These are phyloP conservation scores for Pygoscelis antarcticus DNA, from an alignment of 2,113 vertebrate genomes.

Conservation along the genomic window DNA sequence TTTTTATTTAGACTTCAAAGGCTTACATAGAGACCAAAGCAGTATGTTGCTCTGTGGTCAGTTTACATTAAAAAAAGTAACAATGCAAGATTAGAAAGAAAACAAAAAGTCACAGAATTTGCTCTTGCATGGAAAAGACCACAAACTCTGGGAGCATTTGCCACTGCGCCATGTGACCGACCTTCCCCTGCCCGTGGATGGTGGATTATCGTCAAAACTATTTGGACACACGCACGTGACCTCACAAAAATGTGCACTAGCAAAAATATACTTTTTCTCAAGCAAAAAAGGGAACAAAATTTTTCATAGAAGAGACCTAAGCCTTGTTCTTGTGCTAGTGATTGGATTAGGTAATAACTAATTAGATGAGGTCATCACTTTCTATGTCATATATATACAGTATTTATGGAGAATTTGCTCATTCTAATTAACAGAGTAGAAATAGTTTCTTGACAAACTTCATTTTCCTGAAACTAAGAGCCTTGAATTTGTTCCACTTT, in stretches of 20 bases:
- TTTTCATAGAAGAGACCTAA: background rate
- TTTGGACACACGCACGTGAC: background rate
- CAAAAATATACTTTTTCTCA: background rate
- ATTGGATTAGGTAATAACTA: slow-evolving; percentile 55
- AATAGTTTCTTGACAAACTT: slow-evolving; percentile 52
- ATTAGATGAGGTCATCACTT: slow-evolving; percentile 58
- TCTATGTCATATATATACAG: background rate
- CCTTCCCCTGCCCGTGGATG: background rate
- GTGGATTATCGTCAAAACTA: slow-evolving; percentile 16
- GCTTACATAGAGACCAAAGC: background rate
- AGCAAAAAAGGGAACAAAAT: background rate
- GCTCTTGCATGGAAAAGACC: background rate
- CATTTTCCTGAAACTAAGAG: slow-evolving; percentile 51
- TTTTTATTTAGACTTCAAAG: slow-evolving; percentile 26
- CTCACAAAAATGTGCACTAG: background rate
- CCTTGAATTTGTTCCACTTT: slow-evolving; percentile 52
- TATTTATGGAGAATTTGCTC: slow-evolving; percentile 49
- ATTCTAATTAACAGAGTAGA: slow-evolving; percentile 36
- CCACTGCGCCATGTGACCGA: background rate
- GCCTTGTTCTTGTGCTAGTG: background rate
- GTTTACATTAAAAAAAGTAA: background rate
- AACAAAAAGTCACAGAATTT: background rate
- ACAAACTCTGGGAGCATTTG: background rate
- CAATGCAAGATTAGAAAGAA: background rate
- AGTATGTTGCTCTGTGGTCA: background rate